phyloP scores from a whole-genome alignment of 1,140 invertebrate genomes.

The Heliconius hewitsoni region DNA sequence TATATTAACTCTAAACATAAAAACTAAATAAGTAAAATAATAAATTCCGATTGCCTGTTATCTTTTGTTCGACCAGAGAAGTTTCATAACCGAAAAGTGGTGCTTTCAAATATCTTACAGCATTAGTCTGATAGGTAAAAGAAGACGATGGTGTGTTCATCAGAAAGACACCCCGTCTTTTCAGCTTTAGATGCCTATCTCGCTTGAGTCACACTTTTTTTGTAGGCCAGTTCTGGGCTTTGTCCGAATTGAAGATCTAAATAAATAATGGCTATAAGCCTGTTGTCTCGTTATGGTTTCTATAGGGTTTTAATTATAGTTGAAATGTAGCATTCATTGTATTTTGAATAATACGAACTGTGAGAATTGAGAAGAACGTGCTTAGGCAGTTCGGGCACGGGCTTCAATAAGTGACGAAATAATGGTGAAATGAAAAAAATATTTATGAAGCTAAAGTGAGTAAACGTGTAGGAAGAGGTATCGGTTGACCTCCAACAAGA shows the following conservation, averaged over 20 bases:
- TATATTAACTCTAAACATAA: not conserved
- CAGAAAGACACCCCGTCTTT: not conserved
- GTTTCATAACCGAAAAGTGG: not conserved
- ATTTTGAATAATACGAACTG: no score
- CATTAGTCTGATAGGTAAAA: conserved; percentile 1
- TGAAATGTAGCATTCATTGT: no score
- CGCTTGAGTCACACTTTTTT: not conserved
- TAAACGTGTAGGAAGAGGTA: no score
- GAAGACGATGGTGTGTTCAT: not conserved
- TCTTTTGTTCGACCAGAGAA: not conserved
- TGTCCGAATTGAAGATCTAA: not conserved
- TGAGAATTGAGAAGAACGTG: no score
- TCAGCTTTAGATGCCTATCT: not conserved
- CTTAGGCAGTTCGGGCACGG: no score
- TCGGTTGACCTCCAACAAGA: no score
- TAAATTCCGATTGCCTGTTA: not conserved
- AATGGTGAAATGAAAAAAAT: no score
- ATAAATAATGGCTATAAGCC: not conserved
- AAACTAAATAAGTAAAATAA: not conserved
- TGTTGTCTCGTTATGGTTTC: not conserved
- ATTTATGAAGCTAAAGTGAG: no score
- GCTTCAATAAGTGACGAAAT: no score
- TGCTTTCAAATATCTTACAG: conserved; percentile 10
- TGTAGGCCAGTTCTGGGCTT: not conserved
- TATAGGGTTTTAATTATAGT: no score